Percentiles rank a stretch among this genome's conserved stretches.
These are phyloP conservation scores for Triplophysa rosa DNA, from an alignment of 2,113 vertebrate genomes.

Conservation along the genomic window DNA sequence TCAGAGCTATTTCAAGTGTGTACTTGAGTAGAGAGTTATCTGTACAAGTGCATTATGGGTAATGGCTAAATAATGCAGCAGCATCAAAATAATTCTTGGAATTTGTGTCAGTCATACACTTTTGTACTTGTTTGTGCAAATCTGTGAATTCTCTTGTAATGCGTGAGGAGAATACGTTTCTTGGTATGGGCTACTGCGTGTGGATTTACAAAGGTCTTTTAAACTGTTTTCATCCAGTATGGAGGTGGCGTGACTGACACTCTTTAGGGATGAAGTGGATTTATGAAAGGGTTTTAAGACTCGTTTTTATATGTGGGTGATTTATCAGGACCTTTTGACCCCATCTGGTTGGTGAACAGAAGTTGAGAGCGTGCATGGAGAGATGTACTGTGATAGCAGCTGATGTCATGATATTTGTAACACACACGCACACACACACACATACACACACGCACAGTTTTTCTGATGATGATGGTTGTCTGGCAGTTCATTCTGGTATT, in stretches of 20 bases:
- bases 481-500: slow-evolving; percentile 19
- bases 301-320: not conserved
- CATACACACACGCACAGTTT: slow-evolving; percentile 2
- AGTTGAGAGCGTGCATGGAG: not conserved
- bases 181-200: too few species aligned
- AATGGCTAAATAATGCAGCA: not conserved
- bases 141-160: not conserved
- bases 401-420: not conserved
- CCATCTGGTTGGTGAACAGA: not conserved
- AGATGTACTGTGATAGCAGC: not conserved
- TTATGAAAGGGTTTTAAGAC: not conserved
- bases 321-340: not conserved
- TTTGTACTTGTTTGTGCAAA: not conserved
- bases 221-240: not conserved
- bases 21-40: not conserved
- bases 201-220: not conserved
- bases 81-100: not conserved
- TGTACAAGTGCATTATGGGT: not conserved
- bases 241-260: not conserved
- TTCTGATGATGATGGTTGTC: slow-evolving; percentile 7
- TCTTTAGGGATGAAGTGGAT: not conserved
- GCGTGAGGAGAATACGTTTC: not conserved
- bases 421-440: not conserved
- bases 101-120: not conserved
- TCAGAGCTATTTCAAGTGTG: not conserved